Evolutionary conservation across 2,113 vertebrate genomes (phyloP).

Genomic region (Periophthalmus modestus): DNA sequence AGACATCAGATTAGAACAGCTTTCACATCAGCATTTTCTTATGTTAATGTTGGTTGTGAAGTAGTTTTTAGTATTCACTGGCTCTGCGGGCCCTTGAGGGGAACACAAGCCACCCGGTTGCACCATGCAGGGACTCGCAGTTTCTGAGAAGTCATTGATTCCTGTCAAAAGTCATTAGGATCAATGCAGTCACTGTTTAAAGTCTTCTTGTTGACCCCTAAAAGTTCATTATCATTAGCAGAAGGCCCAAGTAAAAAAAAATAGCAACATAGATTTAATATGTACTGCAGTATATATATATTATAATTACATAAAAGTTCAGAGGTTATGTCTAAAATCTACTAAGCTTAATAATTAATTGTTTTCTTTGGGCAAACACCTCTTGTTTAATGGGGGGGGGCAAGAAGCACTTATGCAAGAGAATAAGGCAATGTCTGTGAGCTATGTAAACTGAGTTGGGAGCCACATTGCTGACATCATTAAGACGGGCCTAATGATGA

Average conservation of each 20-base stretch:
- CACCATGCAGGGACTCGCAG: slow-evolving; percentile 10
- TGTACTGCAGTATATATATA: neutral
- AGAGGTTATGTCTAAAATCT: neutral
- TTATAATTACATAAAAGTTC: neutral
- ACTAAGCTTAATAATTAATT: slow-evolving; percentile 13
- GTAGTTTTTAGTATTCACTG: neutral
- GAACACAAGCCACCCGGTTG: slow-evolving; percentile 44
- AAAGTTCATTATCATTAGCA: slow-evolving; percentile 1
- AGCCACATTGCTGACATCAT: slow-evolving; percentile 57
- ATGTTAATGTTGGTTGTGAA: slow-evolving; percentile 4
- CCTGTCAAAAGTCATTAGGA: slow-evolving; percentile 32
- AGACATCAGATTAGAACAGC: slow-evolving; percentile 2
- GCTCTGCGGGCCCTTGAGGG: slow-evolving; percentile 10
- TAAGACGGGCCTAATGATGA: slow-evolving; percentile 55
- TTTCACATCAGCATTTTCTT: neutral
- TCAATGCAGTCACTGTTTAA: slow-evolving; percentile 56
- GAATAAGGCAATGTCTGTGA: slow-evolving; percentile 30
- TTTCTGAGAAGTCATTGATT: slow-evolving; percentile 62
- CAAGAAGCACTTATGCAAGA: slow-evolving; percentile 21
- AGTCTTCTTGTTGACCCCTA: slow-evolving; percentile 36
- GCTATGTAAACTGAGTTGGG: slow-evolving; percentile 43
- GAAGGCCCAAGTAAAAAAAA: neutral
- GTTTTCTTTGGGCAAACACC: slow-evolving; percentile 12
- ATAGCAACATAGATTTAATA: neutral
- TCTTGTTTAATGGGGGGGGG: slow-evolving; percentile 36